A percentile compares a stretch with the other conserved stretches of the same genome.
phyloP scores from a whole-genome alignment of 2,113 vertebrate species.

The Suncus etruscus region DNA sequence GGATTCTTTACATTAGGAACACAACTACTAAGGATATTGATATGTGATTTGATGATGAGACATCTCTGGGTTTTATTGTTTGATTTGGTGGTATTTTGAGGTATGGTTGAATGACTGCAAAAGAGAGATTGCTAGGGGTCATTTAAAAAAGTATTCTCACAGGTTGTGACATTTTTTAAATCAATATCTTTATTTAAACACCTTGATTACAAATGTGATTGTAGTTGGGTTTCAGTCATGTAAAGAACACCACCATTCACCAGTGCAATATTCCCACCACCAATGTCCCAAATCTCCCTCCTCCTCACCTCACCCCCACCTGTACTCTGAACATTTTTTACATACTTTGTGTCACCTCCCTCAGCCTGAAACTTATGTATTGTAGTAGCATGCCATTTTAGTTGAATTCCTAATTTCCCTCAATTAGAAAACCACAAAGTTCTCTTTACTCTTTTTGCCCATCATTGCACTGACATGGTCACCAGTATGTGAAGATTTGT shows the following conservation, averaged over 20 bases:
- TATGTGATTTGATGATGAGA: not conserved
- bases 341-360: not conserved
- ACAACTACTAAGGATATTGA: not conserved
- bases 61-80: not conserved
- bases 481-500: not conserved
- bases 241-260: no score
- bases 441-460: conserved; percentile 9
- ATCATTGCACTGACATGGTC: not conserved
- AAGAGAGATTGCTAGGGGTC: not conserved
- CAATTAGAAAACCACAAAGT: conserved; percentile 20
- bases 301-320: no score
- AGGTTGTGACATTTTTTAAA: not conserved
- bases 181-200: no score
- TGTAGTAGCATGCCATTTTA: conserved; percentile 18
- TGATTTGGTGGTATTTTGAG: not conserved
- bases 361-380: conserved; percentile 17
- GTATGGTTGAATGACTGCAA: not conserved
- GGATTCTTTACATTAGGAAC: not conserved
- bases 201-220: no score
- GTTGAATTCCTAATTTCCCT: not conserved
- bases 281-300: no score
- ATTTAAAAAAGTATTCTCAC: conserved; percentile 15
- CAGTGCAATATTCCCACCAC: no score
- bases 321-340: not conserved
- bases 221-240: no score